phyloP scores from a whole-genome alignment of 2,888 invertebrate species.

The Ochropleura leucogaster region DNA sequence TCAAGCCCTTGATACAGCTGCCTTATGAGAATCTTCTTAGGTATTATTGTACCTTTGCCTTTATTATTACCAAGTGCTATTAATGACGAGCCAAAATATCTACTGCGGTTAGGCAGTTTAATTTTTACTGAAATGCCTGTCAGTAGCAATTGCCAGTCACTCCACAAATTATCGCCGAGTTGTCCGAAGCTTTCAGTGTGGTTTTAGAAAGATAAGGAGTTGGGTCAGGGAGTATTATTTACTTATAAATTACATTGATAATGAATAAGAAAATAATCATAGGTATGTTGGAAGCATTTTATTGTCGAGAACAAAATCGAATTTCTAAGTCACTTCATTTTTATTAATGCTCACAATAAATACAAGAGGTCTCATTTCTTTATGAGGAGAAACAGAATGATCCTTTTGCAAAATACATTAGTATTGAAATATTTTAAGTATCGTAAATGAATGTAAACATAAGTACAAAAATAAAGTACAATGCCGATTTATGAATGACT shows the following conservation, averaged over 20 bases:
- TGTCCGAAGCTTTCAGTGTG: neutral
- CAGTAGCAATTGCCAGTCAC: neutral
- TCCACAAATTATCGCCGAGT: neutral
- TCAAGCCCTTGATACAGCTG: too few relatives aligned
- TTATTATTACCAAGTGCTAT: too few relatives aligned
- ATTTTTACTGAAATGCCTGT: too few relatives aligned
- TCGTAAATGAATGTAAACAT: slow-evolving; percentile 27
- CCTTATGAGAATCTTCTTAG: too few relatives aligned
- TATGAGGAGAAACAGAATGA: slow-evolving; percentile 26
- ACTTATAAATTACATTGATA: slow-evolving; percentile 57
- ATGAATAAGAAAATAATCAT: slow-evolving; percentile 59
- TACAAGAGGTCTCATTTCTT: slow-evolving; percentile 33
- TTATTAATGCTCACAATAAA: slow-evolving; percentile 77
- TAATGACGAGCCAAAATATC: too few relatives aligned
- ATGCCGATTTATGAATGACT: slow-evolving; percentile 21
- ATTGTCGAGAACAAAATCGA: slow-evolving; percentile 84
- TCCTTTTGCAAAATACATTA: slow-evolving; percentile 29
- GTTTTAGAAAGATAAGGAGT: neutral
- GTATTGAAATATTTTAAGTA: slow-evolving; percentile 19
- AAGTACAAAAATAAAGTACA: slow-evolving; percentile 54
- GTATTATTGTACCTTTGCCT: too few relatives aligned
- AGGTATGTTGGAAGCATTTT: slow-evolving; percentile 64
- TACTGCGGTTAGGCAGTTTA: too few relatives aligned
- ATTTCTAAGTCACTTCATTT: slow-evolving; percentile 86
- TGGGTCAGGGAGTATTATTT: slow-evolving; percentile 45